These are phyloP conservation scores for Brachystomella parvula DNA, from an alignment of 1,140 invertebrate genomes.

Conservation along the genomic window DNA sequence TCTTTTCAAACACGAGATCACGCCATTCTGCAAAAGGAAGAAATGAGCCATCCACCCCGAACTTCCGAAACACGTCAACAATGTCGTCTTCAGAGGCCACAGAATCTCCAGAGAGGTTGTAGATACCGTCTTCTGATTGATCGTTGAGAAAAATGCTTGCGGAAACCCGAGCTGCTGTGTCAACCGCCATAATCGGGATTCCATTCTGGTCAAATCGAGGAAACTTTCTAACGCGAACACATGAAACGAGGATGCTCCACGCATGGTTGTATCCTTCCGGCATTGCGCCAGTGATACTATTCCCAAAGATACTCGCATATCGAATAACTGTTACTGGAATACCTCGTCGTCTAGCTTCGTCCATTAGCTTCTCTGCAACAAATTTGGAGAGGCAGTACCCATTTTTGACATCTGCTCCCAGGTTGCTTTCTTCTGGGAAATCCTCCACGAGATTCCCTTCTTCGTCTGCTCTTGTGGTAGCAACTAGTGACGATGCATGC, in stretches of 20 bases:
- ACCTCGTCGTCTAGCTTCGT: neutral
- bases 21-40: neutral
- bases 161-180: neutral
- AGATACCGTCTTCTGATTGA: neutral
- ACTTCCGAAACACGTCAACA: neutral
- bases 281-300: neutral
- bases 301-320: conserved; percentile 6
- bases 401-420: conserved; percentile 2
- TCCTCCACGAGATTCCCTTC: conserved; percentile 16
- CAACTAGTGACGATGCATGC: conserved; percentile 13
- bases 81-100: neutral
- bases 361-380: conserved; percentile 10
- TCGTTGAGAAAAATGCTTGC: neutral
- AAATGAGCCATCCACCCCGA: neutral
- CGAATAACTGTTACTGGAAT: conserved; percentile 6
- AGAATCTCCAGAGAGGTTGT: neutral
- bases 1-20: neutral
- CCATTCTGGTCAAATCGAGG: conserved; percentile 5
- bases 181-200: conserved; percentile 3
- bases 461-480: neutral
- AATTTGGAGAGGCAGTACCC: conserved; percentile 24
- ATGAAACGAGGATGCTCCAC: neutral
- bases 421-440: conserved; percentile 6
- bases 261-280: neutral
- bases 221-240: conserved; percentile 4